phyloP scores from a whole-genome alignment of 1,140 invertebrate species.

The Nixonia krombeini region DNA sequence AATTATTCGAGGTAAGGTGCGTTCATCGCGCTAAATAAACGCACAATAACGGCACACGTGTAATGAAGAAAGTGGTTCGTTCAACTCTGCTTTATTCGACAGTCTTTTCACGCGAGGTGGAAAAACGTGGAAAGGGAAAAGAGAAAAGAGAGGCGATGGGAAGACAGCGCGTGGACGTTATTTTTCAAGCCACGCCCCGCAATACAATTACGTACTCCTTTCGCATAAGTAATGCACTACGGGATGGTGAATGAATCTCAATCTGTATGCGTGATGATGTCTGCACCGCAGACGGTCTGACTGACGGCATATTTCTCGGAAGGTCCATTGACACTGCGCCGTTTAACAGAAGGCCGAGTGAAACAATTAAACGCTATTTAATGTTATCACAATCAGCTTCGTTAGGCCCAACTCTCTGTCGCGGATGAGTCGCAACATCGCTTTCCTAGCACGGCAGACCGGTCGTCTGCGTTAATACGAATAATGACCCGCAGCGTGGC shows the following conservation, averaged over 20 bases:
- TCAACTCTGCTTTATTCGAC: no score
- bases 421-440: no score
- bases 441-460: no score
- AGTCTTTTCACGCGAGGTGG: no score
- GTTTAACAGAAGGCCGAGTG: slow-evolving; percentile 52
- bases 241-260: slow-evolving; percentile 10
- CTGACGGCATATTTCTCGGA: slow-evolving; percentile 42
- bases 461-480: no score
- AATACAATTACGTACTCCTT: slow-evolving; percentile 7
- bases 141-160: background rate
- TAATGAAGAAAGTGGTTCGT: no score
- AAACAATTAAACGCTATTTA: slow-evolving; percentile 58
- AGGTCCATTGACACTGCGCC: slow-evolving; percentile 54
- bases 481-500: no score
- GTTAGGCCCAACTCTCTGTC: slow-evolving; percentile 3
- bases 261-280: slow-evolving; percentile 6
- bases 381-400: slow-evolving; percentile 41
- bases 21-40: no score
- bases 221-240: slow-evolving; percentile 6
- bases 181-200: slow-evolving; percentile 7
- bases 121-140: no score
- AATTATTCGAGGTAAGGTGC: no score
- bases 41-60: no score
- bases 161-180: background rate
- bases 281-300: slow-evolving; percentile 8